Percentiles rank a stretch among this genome's conserved stretches.
phyloP scores from a whole-genome alignment of 2,113 vertebrate genomes.

The Cyphomyrus discorhynchus region DNA sequence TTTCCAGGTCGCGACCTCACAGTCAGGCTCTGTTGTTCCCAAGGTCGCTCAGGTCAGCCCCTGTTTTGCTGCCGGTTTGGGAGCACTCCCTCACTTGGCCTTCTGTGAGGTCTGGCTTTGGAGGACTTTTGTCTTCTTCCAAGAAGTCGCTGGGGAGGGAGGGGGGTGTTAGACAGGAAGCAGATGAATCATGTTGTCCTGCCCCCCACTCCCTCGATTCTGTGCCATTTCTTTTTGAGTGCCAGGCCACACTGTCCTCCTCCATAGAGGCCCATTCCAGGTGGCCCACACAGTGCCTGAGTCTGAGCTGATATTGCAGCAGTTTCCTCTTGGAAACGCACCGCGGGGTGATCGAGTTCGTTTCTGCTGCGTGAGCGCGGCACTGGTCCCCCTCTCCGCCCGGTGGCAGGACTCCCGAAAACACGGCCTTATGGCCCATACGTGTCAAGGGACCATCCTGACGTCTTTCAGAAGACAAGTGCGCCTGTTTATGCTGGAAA shows the following conservation, averaged over 20 bases:
- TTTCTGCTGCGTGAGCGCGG: constrained; percentile 26
- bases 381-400: background rate
- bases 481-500: background rate
- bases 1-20: constrained; percentile 1
- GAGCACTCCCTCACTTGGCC: background rate
- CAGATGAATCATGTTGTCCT: background rate
- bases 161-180: background rate
- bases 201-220: background rate
- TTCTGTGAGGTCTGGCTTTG: background rate
- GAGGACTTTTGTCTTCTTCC: background rate
- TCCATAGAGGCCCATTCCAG: constrained; percentile 25
- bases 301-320: constrained; percentile 32
- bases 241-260: constrained; percentile 27
- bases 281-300: constrained; percentile 48
- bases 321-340: constrained; percentile 56
- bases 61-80: background rate
- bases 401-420: background rate
- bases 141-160: background rate
- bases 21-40: background rate
- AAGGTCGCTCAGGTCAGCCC: background rate
- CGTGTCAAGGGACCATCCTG: background rate
- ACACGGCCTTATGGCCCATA: background rate
- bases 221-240: constrained; percentile 24
- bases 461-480: background rate
- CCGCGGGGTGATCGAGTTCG: constrained; percentile 22